Evolutionary conservation across 1,140 invertebrate genomes (phyloP).

Genomic region (Vollenhovia emeryi): DNA sequence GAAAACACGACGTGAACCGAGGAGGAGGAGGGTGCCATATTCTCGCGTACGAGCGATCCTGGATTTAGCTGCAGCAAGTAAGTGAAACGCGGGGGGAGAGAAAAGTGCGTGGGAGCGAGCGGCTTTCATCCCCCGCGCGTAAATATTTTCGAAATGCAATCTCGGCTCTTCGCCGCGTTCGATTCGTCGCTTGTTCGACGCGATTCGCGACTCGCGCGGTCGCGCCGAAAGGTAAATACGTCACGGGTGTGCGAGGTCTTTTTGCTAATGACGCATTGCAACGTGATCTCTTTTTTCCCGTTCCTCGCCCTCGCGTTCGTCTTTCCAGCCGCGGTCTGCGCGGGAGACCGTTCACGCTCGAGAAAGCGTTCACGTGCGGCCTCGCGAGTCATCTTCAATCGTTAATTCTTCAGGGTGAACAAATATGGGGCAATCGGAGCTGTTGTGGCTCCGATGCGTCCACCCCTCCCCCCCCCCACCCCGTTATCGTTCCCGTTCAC

Average conservation of each 20-base stretch:
- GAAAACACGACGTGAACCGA: not conserved
- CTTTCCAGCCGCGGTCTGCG: too few relatives aligned
- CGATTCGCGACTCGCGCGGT: not conserved
- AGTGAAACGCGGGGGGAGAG: not conserved
- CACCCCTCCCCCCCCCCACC: too few relatives aligned
- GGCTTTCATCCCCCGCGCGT: not conserved
- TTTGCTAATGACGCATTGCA: not conserved
- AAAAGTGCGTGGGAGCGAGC: too few relatives aligned
- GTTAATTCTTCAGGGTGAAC: not conserved
- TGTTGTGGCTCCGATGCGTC: too few relatives aligned
- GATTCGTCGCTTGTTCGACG: not conserved
- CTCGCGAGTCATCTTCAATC: not conserved
- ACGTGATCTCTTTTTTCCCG: not conserved
- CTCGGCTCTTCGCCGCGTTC: not conserved
- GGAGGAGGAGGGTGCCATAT: slow-evolving; percentile 34
- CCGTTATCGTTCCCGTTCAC: not conserved
- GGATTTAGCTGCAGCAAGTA: slow-evolving; percentile 11
- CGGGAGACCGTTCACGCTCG: not conserved
- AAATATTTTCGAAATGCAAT: not conserved
- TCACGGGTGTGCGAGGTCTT: not conserved
- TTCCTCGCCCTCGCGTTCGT: too few relatives aligned
- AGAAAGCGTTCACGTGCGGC: too few relatives aligned
- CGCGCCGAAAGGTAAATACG: not conserved
- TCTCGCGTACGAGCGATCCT: not conserved
- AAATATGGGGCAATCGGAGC: slow-evolving; percentile 16